Percentiles rank a stretch among this genome's conserved stretches.
Conservation (phyloP, 2,888 invertebrate genomes). For the Myopa testacea region DNA sequence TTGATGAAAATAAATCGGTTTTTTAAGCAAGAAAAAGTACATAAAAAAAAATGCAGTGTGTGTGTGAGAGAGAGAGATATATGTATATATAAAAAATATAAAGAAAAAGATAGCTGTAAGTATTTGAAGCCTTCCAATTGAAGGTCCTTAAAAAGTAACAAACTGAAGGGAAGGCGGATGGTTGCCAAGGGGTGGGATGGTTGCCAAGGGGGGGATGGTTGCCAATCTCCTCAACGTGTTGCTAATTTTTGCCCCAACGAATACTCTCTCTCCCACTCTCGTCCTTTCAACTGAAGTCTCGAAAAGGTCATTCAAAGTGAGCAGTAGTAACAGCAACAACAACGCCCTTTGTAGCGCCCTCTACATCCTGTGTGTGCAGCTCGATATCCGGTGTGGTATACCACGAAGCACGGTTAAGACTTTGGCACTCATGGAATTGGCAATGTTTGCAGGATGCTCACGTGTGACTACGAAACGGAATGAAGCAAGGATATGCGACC, state of each 20-base stretch:
- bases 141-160: not conserved
- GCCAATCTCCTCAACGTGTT: slow-evolving; percentile 19
- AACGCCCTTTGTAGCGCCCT: not conserved
- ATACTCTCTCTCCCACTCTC: not conserved
- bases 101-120: not conserved
- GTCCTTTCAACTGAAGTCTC: not conserved
- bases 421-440: slow-evolving; percentile 22
- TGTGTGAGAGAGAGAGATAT: not conserved
- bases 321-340: not conserved
- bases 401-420: slow-evolving; percentile 33
- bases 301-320: not conserved
- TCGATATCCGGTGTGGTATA: slow-evolving; percentile 17
- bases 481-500: not conserved
- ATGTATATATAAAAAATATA: not conserved
- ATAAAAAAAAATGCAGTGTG: no score
- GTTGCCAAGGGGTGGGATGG: not conserved
- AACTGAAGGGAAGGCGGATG: not conserved
- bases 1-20: slow-evolving; percentile 45
- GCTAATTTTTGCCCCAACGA: not conserved
- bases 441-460: slow-evolving; percentile 27
- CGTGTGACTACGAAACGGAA: slow-evolving; percentile 23
- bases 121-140: not conserved
- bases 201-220: not conserved
- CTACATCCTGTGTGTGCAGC: slow-evolving; percentile 12
- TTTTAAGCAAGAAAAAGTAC: slow-evolving; percentile 14